Evolutionary conservation across 2,113 vertebrate species (phyloP).

Genomic region (Etheostoma spectabile): DNA sequence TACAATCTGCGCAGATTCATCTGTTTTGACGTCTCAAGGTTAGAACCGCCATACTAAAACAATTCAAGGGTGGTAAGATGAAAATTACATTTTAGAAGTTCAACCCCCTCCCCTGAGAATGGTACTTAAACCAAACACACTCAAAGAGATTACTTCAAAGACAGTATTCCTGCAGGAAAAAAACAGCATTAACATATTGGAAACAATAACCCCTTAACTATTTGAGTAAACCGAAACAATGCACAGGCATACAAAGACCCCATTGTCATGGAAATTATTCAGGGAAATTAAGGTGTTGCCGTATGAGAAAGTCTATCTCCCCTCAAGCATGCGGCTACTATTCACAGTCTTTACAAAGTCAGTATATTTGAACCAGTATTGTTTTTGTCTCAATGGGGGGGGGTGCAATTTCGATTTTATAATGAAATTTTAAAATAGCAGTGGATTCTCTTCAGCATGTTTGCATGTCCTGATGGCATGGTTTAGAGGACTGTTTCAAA

Average conservation of each 20-base stretch:
- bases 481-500: slow-evolving; percentile 54
- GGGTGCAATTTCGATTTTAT: slow-evolving; percentile 21
- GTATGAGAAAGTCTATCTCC: slow-evolving; percentile 20
- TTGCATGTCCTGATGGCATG: slow-evolving; percentile 35
- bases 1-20: slow-evolving; percentile 77
- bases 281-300: slow-evolving; percentile 60
- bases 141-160: slow-evolving; percentile 80
- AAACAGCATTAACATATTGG: slow-evolving; percentile 77
- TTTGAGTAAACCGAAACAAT: slow-evolving; percentile 75
- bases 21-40: slow-evolving; percentile 78
- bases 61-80: slow-evolving; percentile 63
- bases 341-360: slow-evolving; percentile 32
- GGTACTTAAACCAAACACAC: slow-evolving; percentile 70
- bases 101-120: slow-evolving; percentile 58
- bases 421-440: slow-evolving; percentile 27
- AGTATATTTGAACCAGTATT: slow-evolving; percentile 41
- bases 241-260: slow-evolving; percentile 52
- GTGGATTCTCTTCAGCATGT: slow-evolving; percentile 10
- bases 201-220: slow-evolving; percentile 77
- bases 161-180: slow-evolving; percentile 74
- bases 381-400: slow-evolving; percentile 10
- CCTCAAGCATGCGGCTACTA: slow-evolving; percentile 13
- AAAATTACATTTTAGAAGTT: slow-evolving; percentile 78
- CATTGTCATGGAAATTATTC: slow-evolving; percentile 76
- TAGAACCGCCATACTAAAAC: slow-evolving; percentile 59